A percentile compares a stretch with the other conserved stretches of the same genome.
These are phyloP conservation scores for Hofmannophila pseudospretella DNA, from an alignment of 2,888 invertebrate genomes.

Conservation along the genomic window DNA sequence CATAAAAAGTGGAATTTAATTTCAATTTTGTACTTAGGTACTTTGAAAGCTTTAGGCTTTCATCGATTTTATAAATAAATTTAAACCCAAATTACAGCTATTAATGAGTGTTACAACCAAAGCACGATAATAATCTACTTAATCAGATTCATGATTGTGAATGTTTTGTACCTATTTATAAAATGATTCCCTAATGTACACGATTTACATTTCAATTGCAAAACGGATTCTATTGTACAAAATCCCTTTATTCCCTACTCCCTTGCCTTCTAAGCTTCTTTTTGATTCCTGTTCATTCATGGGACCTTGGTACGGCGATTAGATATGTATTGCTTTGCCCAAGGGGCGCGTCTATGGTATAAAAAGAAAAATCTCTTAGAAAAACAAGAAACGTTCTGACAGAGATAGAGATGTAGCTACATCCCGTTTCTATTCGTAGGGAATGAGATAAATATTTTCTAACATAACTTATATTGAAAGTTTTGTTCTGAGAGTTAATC, in stretches of 20 bases:
- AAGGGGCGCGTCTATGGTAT: conserved; percentile 1
- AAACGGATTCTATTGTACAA: conserved; percentile 33
- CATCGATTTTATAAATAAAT: too few relatives aligned
- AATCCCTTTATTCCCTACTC: conserved; percentile 33
- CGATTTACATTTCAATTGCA: too few relatives aligned
- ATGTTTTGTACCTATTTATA: too few relatives aligned
- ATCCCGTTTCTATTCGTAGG: not conserved
- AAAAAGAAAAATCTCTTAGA: conserved; percentile 2
- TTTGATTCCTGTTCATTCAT: conserved; percentile 36
- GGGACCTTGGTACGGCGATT: conserved; percentile 47
- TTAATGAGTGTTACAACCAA: too few relatives aligned
- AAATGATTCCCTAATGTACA: too few relatives aligned
- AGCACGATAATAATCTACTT: too few relatives aligned
- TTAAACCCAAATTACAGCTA: too few relatives aligned
- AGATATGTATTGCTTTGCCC: conserved; percentile 25
- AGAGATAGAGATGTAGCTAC: conserved; percentile 2
- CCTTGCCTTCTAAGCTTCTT: conserved; percentile 26
- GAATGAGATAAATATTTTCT: not conserved
- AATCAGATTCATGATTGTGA: too few relatives aligned
- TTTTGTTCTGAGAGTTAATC: not conserved
- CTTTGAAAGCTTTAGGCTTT: too few relatives aligned
- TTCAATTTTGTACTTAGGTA: too few relatives aligned
- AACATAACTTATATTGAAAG: not conserved
- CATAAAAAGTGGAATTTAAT: too few relatives aligned
- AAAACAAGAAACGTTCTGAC: not conserved